These are phyloP conservation scores for Coregonus sp. DNA, from an alignment of 2,797 vertebrate species.

Conservation along the genomic window DNA sequence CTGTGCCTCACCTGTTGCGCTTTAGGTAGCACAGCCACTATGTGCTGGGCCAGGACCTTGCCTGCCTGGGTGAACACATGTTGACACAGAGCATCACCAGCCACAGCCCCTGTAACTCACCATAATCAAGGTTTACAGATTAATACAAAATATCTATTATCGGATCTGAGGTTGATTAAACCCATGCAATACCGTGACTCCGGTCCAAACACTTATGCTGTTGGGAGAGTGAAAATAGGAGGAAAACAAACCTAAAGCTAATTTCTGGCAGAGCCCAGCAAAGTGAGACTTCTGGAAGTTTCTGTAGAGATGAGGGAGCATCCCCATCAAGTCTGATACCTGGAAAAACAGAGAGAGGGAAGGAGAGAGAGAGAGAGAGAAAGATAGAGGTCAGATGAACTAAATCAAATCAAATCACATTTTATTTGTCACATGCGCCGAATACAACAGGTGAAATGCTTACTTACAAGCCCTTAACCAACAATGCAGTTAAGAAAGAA, in stretches of 20 bases:
- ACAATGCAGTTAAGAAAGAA: too few relatives aligned
- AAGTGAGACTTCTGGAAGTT: conserved; percentile 89
- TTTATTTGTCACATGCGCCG: too few relatives aligned
- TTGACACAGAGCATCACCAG: conserved; percentile 80
- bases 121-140: conserved; percentile 15
- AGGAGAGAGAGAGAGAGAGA: too few relatives aligned
- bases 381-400: too few relatives aligned
- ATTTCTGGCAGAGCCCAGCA: conserved; percentile 86
- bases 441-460: too few relatives aligned
- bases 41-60: conserved; percentile 80
- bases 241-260: conserved; percentile 79
- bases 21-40: conserved; percentile 82
- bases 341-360: conserved; percentile 43
- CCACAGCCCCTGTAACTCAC: conserved; percentile 73
- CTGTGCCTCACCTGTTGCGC: conserved; percentile 76
- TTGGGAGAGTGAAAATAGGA: background rate
- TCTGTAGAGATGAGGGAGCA: conserved; percentile 88
- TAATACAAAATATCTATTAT: background rate
- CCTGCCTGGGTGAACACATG: conserved; percentile 81
- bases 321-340: conserved; percentile 85
- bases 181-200: too few relatives aligned
- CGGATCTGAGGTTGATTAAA: too few relatives aligned
- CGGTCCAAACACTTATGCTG: background rate
- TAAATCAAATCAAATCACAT: too few relatives aligned
- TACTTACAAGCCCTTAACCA: too few relatives aligned